Evolutionary conservation across 2,888 invertebrate species (phyloP).

Genomic region (Amiota mariae): DNA sequence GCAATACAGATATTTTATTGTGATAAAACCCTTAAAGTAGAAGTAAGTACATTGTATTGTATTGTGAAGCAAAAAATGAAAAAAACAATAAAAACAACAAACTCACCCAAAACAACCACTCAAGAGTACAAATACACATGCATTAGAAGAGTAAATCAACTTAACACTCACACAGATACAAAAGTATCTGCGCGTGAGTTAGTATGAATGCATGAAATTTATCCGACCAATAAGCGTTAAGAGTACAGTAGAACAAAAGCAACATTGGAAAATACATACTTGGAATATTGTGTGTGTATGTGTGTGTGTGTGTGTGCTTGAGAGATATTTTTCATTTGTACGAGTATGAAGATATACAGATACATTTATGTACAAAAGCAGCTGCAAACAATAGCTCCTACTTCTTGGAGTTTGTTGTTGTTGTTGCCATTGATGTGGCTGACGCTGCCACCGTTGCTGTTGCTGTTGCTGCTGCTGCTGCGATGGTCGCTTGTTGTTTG

Average conservation of each 20-base stretch:
- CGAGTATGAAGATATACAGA: neutral
- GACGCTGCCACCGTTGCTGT: constrained; percentile 39
- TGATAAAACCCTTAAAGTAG: constrained; percentile 17
- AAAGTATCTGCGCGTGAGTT: constrained; percentile 30
- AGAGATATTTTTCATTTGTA: neutral
- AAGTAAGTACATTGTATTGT: constrained; percentile 6
- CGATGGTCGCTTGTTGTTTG: constrained; percentile 28
- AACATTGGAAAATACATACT: constrained; percentile 48
- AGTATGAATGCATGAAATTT: constrained; percentile 37
- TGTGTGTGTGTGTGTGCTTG: neutral
- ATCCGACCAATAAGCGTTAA: constrained; percentile 59
- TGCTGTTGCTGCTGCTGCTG: constrained; percentile 42
- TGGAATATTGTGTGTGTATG: constrained; percentile 14
- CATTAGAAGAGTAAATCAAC: constrained; percentile 3
- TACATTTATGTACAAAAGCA: constrained; percentile 7
- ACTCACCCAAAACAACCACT: constrained; percentile 19
- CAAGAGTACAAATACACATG: constrained; percentile 14
- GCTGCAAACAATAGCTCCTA: constrained; percentile 34
- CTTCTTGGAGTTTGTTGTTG: constrained; percentile 43
- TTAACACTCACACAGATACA: constrained; percentile 31
- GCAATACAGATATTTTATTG: neutral
- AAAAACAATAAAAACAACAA: constrained; percentile 20
- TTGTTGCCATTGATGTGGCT: constrained; percentile 31
- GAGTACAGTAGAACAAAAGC: constrained; percentile 12
- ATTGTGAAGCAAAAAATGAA: constrained; percentile 16